Evolutionary conservation across 2,797 vertebrate genomes (phyloP), one percentile per base, ranked within the genome.

Genomic region (Macropodus opercularis): DNA sequence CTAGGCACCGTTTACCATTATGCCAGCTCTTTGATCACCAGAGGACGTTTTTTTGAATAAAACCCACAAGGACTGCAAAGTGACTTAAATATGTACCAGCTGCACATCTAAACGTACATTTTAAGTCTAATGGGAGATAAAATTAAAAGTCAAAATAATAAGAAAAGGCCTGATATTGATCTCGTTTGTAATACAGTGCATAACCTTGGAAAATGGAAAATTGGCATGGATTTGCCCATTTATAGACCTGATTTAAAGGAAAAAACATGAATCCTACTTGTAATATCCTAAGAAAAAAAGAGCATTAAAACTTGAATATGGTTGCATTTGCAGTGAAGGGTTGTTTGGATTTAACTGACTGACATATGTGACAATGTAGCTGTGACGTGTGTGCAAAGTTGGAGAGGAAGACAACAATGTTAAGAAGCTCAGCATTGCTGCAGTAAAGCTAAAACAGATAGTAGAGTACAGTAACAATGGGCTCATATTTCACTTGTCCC

Each of bases 361-460:
- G 15, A 26, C n/a, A n/a, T n/a, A n/a, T n/a, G n/a, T n/a, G n/a
- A n/a, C n/a, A 17, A 7, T 17, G 15, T 9, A n/a, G 15, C 1
- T 24, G 6, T 18, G 11, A 41, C 23, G 48, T 27, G 38, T 34
- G 19, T 47, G 35, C 7, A 18, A 43, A 12, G 3, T 39, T 18
- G 8, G 5, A 6, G n/a, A 19, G 9, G 51, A 27, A 51, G 4
- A 11, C 8, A 3, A 24, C 6, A 11, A 14, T 9, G 26, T 53
- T 48, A 47, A 47, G 9, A 6, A 26, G 46, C 24, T 35, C 40
- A 54, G 5, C 5, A 13, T 39, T 41, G 22, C 26, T 24, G 24
- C 15, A 62, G 22, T 43, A 52, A 55, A 61, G 38, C 15, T 6
- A 4, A 44, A 50, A 57, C 56, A 58, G 19, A 40, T 0, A 18